Evolutionary conservation across 2,888 invertebrate species (phyloP).

Genomic region (Cerceris rybyensis): DNA sequence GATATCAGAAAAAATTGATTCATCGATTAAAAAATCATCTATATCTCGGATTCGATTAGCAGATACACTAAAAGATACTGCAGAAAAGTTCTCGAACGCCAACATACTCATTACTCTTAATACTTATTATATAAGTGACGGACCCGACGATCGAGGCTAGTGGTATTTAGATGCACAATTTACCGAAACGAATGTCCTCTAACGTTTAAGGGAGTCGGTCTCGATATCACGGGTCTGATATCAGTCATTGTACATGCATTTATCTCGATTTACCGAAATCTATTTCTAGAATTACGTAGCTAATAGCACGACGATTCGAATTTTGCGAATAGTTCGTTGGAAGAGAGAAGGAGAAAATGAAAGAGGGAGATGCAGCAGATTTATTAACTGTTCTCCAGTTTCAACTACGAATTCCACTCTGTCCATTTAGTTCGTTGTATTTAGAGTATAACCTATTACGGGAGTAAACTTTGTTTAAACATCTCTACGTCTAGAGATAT

Average conservation of each 20-base stretch:
- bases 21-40: conserved; percentile 39
- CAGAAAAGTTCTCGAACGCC: conserved; percentile 31
- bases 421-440: neutral
- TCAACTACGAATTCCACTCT: neutral
- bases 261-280: neutral
- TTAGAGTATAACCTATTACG: neutral
- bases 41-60: conserved; percentile 27
- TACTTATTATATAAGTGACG: conserved; percentile 28
- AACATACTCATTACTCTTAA: conserved; percentile 54
- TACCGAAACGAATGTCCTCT: conserved; percentile 29
- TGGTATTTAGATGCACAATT: conserved; percentile 22
- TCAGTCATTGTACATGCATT: conserved; percentile 44
- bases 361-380: neutral
- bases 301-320: neutral
- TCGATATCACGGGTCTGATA: conserved; percentile 24
- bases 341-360: neutral
- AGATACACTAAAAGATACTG: conserved; percentile 15
- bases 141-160: conserved; percentile 19
- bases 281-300: neutral
- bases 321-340: neutral
- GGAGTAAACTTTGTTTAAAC: neutral
- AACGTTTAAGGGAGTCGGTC: conserved; percentile 31
- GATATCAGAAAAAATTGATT: conserved; percentile 45
- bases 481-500: neutral
- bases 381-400: neutral